Base-by-base conservation (phyloP, 1,140 invertebrate species). In the Drosophila gunungcola region DNA sequence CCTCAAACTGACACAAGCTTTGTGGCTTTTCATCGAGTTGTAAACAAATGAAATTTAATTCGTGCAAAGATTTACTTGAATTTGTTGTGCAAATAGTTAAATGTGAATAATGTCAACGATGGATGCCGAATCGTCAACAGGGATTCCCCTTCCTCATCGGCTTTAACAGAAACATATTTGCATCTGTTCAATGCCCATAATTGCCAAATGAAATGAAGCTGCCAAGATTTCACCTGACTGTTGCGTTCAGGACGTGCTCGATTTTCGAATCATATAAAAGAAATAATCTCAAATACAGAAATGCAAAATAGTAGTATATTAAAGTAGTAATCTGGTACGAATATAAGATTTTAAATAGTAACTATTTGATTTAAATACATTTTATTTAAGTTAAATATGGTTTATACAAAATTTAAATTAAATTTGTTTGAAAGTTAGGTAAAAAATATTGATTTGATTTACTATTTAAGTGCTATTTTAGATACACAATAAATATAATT, bases 21-120 rank as follows among this genome's bases (percentile, higher is more conserved):
- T 86, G 83, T 76, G 83, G 84, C 83, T 86, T 88, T 83, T 73
- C 79, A 88, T 83, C 83, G 72, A 80, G 80, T 86, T 79, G 67
- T 80, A 79, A 77, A 80, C 83, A 86, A 86, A 86, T 89, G 65
- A 76, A 88, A 88, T 88, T 86, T 73, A 83, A 86, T 89, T 86
- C 63, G 49, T 58, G 73, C 74, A 69, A 73, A 79, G 79, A 86
- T 82, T 86, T 88, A 56, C 56, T 56, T 25, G 55, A 81, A 88
- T 83, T 76, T 83, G 79, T 79, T 83, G 38, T 69, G 62, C 70
- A 70, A 79, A 77, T 80, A 65, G 79, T 78, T 74, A 60, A 64
- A 70, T 57, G 58, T 46, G 60, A 67, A 73, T 46, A 58, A 73
- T 46, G 56, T 52, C 48, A 51, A 51, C 48, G 27, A 32, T 48